Conservation (phyloP, 92 coral and sea anemone genomes). For the Meandrina meandrites region DNA sequence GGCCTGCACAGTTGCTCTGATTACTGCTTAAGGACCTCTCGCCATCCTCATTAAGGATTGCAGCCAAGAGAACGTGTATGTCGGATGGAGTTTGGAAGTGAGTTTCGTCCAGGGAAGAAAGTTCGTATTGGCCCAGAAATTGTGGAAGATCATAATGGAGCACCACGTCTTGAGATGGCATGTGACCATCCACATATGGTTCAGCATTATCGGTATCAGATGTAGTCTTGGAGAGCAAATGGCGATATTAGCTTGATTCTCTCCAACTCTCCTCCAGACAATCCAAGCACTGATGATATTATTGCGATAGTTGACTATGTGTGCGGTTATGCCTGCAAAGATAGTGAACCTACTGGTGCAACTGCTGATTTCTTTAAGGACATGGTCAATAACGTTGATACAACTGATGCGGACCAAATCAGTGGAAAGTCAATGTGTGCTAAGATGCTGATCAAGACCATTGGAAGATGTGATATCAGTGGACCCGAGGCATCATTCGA, state of each 20-base stretch:
- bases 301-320: conserved; percentile 44
- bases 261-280: conserved; percentile 42
- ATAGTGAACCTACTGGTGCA: too few species aligned
- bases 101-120: conserved; percentile 37
- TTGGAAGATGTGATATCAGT: conserved; percentile 36
- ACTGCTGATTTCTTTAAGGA: conserved; percentile 46
- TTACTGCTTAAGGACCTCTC: too few species aligned
- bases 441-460: conserved; percentile 40
- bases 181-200: conserved; percentile 28
- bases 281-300: conserved; percentile 49
- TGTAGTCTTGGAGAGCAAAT: too few species aligned
- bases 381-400: conserved; percentile 48
- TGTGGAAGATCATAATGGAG: conserved; percentile 7
- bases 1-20: too few species aligned
- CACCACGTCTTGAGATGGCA: conserved; percentile 37
- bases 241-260: conserved; percentile 24
- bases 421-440: conserved; percentile 38
- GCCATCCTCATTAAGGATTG: conserved; percentile 45
- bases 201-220: conserved; percentile 35
- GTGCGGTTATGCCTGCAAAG: conserved; percentile 51
- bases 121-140: background rate
- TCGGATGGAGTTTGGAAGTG: conserved; percentile 46
- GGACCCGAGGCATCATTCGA: too few species aligned
- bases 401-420: background rate
- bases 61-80: conserved; percentile 47